These are phyloP conservation scores for Dendroctonus ponderosae DNA, from an alignment of 1,140 invertebrate genomes.

Conservation along the genomic window DNA sequence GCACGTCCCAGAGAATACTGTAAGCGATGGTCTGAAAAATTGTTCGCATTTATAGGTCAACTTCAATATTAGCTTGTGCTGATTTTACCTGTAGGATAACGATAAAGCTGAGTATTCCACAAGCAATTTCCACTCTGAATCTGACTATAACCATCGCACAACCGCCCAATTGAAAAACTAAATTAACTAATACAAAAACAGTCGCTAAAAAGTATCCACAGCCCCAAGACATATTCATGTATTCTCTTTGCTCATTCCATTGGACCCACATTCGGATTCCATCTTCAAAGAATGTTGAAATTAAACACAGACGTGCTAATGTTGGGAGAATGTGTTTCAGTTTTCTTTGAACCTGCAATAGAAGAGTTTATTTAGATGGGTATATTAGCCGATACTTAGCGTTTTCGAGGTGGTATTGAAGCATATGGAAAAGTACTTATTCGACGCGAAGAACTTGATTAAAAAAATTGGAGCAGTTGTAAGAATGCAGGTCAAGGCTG, in stretches of 20 bases:
- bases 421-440: slow-evolving; percentile 9
- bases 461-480: background rate
- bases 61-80: background rate
- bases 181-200: slow-evolving; percentile 90
- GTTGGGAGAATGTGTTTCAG: slow-evolving; percentile 94
- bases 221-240: slow-evolving; percentile 98
- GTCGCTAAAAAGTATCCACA: slow-evolving; percentile 92
- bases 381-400: slow-evolving; percentile 2
- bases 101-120: slow-evolving; percentile 92
- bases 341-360: slow-evolving; percentile 81
- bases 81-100: slow-evolving; percentile 84
- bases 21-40: slow-evolving; percentile 89
- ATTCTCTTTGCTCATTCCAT: slow-evolving; percentile 97
- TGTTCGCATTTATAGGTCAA: slow-evolving; percentile 28
- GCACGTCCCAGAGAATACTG: slow-evolving; percentile 97
- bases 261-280: slow-evolving; percentile 99
- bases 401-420: background rate
- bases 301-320: slow-evolving; percentile 93
- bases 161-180: slow-evolving; percentile 92
- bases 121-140: slow-evolving; percentile 91
- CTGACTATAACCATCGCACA: slow-evolving; percentile 94
- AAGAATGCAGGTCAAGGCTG: background rate
- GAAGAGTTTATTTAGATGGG: background rate
- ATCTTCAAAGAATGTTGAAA: slow-evolving; percentile 99
- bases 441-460: background rate